phyloP scores from a whole-genome alignment of 2,797 vertebrate genomes.

The Clarias fuscus region DNA sequence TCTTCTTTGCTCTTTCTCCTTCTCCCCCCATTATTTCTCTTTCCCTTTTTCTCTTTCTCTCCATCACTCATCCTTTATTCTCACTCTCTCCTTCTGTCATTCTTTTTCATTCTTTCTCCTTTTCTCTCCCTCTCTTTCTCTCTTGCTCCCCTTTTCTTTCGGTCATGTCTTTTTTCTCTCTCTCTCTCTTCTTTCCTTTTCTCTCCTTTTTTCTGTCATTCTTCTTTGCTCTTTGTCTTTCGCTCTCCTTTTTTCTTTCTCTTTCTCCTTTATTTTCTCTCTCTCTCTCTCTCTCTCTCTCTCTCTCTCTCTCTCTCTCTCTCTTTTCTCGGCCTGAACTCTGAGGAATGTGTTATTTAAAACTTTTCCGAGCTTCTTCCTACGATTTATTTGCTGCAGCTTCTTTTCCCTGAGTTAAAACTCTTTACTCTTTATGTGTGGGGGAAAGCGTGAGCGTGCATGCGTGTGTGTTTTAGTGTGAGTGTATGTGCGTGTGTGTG shows the following conservation, averaged over 20 bases:
- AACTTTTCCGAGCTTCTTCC: neutral
- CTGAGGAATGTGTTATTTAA: neutral
- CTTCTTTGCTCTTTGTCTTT: neutral
- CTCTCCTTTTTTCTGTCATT: neutral
- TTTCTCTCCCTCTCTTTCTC: neutral
- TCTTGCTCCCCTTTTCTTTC: neutral
- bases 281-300: neutral
- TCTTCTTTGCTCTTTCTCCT: no score
- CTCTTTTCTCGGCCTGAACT: neutral
- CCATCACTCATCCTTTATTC: neutral
- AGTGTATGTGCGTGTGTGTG: neutral
- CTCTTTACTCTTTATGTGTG: neutral
- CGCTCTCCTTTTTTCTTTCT: neutral
- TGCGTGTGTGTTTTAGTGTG: conserved; percentile 3
- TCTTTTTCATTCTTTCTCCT: neutral
- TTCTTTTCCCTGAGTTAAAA: conserved; percentile 24
- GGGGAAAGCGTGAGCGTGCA: neutral
- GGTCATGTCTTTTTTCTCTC: neutral
- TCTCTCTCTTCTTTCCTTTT: neutral
- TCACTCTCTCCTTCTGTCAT: neutral
- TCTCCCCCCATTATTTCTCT: neutral
- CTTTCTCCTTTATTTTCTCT: neutral
- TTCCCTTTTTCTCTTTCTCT: neutral
- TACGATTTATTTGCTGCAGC: conserved; percentile 30
- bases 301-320: neutral